phyloP scores from a whole-genome alignment of 2,888 invertebrate species.

The Callinectes sapidus region DNA sequence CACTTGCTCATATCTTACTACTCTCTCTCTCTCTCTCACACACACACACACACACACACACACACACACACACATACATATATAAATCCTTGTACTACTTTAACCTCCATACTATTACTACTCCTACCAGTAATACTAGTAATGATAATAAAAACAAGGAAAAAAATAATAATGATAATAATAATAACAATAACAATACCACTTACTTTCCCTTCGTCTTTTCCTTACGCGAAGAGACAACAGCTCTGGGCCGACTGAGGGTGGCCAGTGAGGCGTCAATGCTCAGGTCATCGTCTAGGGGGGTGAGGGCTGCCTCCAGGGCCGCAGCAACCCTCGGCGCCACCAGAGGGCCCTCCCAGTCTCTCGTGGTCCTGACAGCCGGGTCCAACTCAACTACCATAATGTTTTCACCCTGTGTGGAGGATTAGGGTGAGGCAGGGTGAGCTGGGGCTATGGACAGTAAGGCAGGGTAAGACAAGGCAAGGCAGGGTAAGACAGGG shows the following conservation, averaged over 20 bases:
- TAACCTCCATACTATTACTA: neutral
- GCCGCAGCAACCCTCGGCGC: constrained; percentile 85
- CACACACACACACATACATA: neutral
- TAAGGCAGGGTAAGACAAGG: neutral
- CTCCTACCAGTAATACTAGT: neutral
- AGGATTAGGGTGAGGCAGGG: neutral
- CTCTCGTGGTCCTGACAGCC: constrained; percentile 82
- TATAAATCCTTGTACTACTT: too few relatives aligned
- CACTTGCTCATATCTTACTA: too few relatives aligned
- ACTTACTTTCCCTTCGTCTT: constrained; percentile 68
- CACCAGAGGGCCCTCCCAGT: constrained; percentile 83
- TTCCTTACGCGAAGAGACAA: constrained; percentile 63
- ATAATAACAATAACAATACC: neutral
- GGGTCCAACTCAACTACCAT: constrained; percentile 82
- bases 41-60: neutral
- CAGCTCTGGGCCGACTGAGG: constrained; percentile 63
- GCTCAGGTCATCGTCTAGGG: constrained; percentile 73
- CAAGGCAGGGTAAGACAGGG: neutral
- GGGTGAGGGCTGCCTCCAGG: constrained; percentile 79
- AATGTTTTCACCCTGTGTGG: constrained; percentile 82
- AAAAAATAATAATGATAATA: neutral
- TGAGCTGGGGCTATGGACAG: neutral
- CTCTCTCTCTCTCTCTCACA: too few relatives aligned
- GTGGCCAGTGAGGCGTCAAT: constrained; percentile 73
- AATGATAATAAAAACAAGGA: neutral